Percentiles rank a stretch among this genome's conserved stretches.
phyloP scores from a whole-genome alignment of 2,797 vertebrate genomes.

The Vireo griseus region DNA sequence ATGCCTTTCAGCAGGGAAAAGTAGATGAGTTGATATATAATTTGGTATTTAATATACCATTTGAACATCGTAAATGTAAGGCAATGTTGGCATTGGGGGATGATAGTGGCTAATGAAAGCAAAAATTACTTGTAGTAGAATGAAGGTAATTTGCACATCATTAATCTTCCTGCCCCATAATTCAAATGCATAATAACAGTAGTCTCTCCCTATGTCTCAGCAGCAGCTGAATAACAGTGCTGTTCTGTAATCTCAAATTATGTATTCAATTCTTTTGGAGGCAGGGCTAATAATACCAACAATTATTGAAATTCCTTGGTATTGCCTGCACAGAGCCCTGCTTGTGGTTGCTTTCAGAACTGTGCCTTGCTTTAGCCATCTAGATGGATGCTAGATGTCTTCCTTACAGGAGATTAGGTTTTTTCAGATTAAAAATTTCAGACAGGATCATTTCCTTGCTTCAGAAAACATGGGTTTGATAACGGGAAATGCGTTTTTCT shows the following conservation, averaged over 20 bases:
- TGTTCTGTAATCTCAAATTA: neutral
- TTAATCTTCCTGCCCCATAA: slow-evolving; percentile 23
- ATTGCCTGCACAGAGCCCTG: neutral
- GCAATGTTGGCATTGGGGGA: neutral
- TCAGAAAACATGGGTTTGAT: neutral
- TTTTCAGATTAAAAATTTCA: neutral
- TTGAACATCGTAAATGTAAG: neutral
- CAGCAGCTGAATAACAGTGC: neutral
- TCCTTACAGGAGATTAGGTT: neutral
- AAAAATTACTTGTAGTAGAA: slow-evolving; percentile 27
- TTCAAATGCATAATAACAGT: slow-evolving; percentile 3
- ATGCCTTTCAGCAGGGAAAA: neutral
- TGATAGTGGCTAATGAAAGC: neutral
- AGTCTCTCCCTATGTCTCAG: neutral
- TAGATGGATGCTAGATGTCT: neutral
- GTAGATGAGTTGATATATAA: neutral
- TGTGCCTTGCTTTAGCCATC: neutral
- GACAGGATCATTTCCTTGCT: neutral
- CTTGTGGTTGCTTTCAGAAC: neutral
- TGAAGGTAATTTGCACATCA: slow-evolving; percentile 31
- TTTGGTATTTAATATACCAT: slow-evolving; percentile 28
- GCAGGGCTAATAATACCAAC: neutral
- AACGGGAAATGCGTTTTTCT: neutral
- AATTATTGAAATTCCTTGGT: neutral
- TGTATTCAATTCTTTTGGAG: neutral